phyloP scores from a whole-genome alignment of 2,888 invertebrate species.

The Polylopha cassiicola region DNA sequence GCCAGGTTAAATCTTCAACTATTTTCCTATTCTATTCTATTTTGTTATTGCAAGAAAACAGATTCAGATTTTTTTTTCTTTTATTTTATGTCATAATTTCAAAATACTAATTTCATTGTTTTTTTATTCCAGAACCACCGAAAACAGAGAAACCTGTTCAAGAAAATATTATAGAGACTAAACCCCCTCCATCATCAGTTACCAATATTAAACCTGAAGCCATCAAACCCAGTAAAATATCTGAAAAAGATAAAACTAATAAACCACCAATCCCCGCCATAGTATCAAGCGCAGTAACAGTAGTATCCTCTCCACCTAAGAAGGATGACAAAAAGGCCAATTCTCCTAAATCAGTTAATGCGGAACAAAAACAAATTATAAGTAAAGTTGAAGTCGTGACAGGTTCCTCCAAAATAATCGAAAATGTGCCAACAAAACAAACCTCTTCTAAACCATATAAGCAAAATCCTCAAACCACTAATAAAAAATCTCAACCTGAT shows the following conservation, averaged over 20 bases:
- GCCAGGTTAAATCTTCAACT: conserved; percentile 72
- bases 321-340: conserved; percentile 63
- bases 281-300: conserved; percentile 60
- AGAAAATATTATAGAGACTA: conserved; percentile 70
- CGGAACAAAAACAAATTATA: conserved; percentile 67
- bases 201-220: conserved; percentile 60
- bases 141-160: conserved; percentile 62
- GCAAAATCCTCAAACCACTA: conserved; percentile 39
- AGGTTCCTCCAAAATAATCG: conserved; percentile 69
- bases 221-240: conserved; percentile 66
- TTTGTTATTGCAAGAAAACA: background rate
- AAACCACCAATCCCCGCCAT: conserved; percentile 53
- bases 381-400: conserved; percentile 77
- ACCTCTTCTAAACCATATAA: conserved; percentile 47
- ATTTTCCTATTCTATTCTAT: conserved; percentile 8
- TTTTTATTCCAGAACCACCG: conserved; percentile 57
- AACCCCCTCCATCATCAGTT: conserved; percentile 60
- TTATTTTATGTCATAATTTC: background rate
- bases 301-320: conserved; percentile 61
- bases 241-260: conserved; percentile 57
- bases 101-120: conserved; percentile 11
- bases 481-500: conserved; percentile 53
- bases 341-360: conserved; percentile 63
- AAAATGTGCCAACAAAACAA: conserved; percentile 49
- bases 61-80: too few species aligned